Base-by-base conservation (phyloP, 2,888 invertebrate species). In the Eupelmus urozonus region DNA sequence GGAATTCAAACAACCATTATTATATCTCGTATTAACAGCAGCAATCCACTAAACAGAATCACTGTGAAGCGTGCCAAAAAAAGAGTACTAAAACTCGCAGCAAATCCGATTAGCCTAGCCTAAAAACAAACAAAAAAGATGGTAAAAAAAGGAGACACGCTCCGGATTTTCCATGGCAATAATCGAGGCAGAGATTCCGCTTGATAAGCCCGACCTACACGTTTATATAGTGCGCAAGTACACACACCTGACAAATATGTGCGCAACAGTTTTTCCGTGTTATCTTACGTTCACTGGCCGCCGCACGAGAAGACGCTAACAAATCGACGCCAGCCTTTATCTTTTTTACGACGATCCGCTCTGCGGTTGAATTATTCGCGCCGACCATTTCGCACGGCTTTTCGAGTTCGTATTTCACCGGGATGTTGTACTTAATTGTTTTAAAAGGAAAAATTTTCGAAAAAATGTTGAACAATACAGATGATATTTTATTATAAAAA, bases 201-300 rank as follows among this genome's bases (percentile, higher is more conserved):
- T 25, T 9, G 63, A 63, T 63, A 63, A 63, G 45, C 9, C 25
- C 4, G 25, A 13, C 13, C 9, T 11, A 16, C 55, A 25, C 25
- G 16, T 9, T 3, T 9, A 34, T 5, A 3, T 5, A 5, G 9
- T 9, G 13, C 23, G 16, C 65, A 13, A 16, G 34, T 4, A 40
- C 20, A 45, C 20, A 55, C 25, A 42, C 42, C 59, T 27, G 60
- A 13, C 49, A 71, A 71, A 62, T 71, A 62, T 51, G 71, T 62
- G 23, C 49, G 71, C 34, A 55, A 55, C 27, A 55, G 25, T 69
- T 42, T 69, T 57, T 57, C 40, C 55, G 11, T n/a, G 27, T 25
- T 42, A 42, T 42, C 42, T 66, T 16, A 40, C 67, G 53, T 67
- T 55, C 55, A 55, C 55, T 18, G 55, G 40, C n/a, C 55, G 60